Percentiles rank a stretch among this genome's conserved stretches.
phyloP scores from a whole-genome alignment of 2,888 invertebrate species.

The Calliopum simillimum region DNA sequence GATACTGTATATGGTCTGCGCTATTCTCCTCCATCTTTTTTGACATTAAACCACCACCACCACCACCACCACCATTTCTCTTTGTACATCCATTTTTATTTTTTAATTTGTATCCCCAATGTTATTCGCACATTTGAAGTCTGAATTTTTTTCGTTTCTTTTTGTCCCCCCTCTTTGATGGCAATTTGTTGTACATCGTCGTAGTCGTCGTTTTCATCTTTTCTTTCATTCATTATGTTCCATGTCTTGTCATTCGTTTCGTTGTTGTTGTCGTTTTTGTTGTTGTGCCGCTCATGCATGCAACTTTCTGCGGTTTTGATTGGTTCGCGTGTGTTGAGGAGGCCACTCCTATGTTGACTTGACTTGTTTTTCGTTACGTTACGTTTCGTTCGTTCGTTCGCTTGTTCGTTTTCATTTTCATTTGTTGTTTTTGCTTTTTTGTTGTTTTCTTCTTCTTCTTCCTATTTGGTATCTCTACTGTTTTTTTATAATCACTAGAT shows the following conservation, averaged over 20 bases:
- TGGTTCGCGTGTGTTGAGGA: conserved; percentile 44
- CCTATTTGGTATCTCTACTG: conserved; percentile 27
- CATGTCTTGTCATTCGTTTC: conserved; percentile 28
- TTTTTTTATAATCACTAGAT: conserved; percentile 19
- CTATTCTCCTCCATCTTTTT: no score
- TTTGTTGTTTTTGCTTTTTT: conserved; percentile 31
- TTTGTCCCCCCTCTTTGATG: conserved; percentile 22
- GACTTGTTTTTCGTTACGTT: not conserved
- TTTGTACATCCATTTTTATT: no score
- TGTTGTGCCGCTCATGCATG: conserved; percentile 1
- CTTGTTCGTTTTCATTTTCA: conserved; percentile 29
- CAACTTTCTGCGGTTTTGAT: conserved; percentile 41
- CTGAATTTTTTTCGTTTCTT: not conserved
- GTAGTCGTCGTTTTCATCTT: conserved; percentile 7
- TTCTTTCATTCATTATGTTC: not conserved
- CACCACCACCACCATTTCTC: no score
- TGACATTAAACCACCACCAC: no score
- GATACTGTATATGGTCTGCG: no score
- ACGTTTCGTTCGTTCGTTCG: conserved; percentile 16
- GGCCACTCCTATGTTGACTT: conserved; percentile 47
- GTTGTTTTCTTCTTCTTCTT: conserved; percentile 25
- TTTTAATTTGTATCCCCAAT: no score
- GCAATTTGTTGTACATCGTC: not conserved
- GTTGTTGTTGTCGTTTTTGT: conserved; percentile 8
- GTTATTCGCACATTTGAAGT: no score